These are phyloP conservation scores for Falco novaeseelandiae DNA, from an alignment of 2,797 vertebrate species.

Conservation along the genomic window DNA sequence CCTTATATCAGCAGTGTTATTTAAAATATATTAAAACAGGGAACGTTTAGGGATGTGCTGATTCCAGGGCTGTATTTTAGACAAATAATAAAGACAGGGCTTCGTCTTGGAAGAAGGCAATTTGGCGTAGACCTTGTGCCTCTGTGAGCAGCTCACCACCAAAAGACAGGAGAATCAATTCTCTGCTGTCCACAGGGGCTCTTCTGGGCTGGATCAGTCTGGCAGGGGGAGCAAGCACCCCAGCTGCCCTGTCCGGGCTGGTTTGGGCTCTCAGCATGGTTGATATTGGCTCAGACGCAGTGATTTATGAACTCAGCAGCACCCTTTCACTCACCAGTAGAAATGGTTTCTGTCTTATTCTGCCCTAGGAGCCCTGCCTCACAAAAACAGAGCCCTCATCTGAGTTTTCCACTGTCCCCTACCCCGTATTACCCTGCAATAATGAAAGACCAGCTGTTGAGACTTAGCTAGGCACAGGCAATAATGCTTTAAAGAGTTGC, in stretches of 20 bases:
- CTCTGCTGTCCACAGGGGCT: background rate
- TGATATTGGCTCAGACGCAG: background rate
- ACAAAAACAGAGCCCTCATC: background rate
- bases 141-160: background rate
- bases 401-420: background rate
- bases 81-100: conserved; percentile 21
- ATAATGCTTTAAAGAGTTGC: background rate
- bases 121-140: background rate
- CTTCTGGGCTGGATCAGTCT: background rate
- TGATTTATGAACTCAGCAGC: background rate
- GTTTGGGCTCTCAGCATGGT: background rate
- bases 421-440: accelerated
- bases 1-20: conserved; percentile 71
- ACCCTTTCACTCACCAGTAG: background rate
- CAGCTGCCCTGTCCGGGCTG: background rate
- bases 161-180: background rate
- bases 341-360: background rate
- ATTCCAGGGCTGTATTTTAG: conserved; percentile 53
- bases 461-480: background rate
- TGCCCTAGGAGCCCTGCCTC: background rate
- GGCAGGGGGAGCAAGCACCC: background rate
- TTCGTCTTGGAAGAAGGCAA: background rate
- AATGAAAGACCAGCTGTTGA: background rate
- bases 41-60: conserved; percentile 57
- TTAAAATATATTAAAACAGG: conserved; percentile 45